Base-by-base conservation (phyloP, 2,797 vertebrate species). In the Pangasius mekongensis region DNA sequence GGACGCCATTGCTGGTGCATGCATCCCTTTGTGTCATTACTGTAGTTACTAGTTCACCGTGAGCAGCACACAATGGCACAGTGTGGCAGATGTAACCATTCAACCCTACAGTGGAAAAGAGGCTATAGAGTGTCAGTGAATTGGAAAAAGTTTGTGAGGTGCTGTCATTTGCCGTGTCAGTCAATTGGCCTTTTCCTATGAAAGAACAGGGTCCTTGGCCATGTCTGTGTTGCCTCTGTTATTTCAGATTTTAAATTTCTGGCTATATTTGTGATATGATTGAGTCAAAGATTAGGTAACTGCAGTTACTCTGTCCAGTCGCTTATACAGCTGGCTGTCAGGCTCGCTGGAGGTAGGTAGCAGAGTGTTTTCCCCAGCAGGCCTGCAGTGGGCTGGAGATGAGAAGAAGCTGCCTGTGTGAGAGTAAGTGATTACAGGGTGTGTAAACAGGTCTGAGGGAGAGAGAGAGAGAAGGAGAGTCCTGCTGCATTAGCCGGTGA, bases 361-460 rank as follows among this genome's bases (percentile, higher is more conserved):
- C 47, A 20, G 39, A 66, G 69, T 43, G 81, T 64, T 88, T 54
- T 87, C 16, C 10, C 60, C 13, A 69, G 27, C 62, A 22, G 56
- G n/a, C 22, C 10, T 74, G 54, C 54, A 73, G 66, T 87, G n/a
- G 67, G 56, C 39, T 64, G 56, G 56, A 87, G 66, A 58, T 87
- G 78, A 87, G 58, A 49, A 64, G 43, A 22, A 30, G 52, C 81
- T 9, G 52, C 20, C 13, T 64, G 69, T 62, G 69, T 71, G 67
- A 64, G 43, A 64, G 43, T 39, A 52, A 84, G 82, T 87, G 86
- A 87, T 87, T 87, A 83, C 66, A 64, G 87, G 47, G 87, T 66
- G 39, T 76, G 81, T 76, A 88, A 84, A 77, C 71, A 84, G 58
- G 69, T 13, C 30, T 36, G 67, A 54, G 27, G 76, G 58, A 56